Percentiles rank a stretch among this genome's conserved stretches.
These are phyloP conservation scores for Puma concolor DNA, from an alignment of 2,113 vertebrate genomes.

Conservation along the genomic window DNA sequence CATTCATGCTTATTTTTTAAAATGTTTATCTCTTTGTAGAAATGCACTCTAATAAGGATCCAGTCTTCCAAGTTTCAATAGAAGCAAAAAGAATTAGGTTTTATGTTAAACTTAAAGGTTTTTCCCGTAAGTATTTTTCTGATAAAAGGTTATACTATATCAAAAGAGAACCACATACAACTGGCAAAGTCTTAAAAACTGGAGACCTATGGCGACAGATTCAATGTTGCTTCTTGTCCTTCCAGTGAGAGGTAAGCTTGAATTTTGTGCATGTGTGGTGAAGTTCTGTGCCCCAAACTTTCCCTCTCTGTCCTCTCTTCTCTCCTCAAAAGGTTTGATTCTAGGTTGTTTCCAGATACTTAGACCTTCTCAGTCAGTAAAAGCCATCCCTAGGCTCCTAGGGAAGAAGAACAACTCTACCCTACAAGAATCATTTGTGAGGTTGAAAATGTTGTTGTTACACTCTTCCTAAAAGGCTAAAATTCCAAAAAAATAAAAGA, in stretches of 20 bases:
- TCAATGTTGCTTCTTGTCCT: neutral
- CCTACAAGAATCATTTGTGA: neutral
- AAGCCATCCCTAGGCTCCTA: neutral
- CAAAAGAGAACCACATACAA: conserved; percentile 62
- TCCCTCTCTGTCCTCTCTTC: neutral
- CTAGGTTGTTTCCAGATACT: neutral
- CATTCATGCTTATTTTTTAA: conserved; percentile 82
- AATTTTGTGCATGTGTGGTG: neutral
- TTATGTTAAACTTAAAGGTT: conserved; percentile 76
- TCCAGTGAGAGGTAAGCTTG: neutral
- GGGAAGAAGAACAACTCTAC: neutral
- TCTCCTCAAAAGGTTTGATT: neutral
- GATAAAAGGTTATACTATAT: conserved; percentile 62
- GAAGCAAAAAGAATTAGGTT: conserved; percentile 75
- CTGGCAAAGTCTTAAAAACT: conserved; percentile 67
- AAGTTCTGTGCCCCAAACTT: neutral
- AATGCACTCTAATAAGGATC: conserved; percentile 80
- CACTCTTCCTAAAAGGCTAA: neutral
- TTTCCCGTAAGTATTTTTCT: conserved; percentile 65
- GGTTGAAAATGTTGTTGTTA: neutral
- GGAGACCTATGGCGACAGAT: neutral
- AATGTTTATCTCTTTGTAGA: conserved; percentile 82
- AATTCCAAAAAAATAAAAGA: neutral
- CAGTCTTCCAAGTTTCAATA: conserved; percentile 69
- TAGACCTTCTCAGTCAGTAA: neutral